Percentiles rank a stretch among this genome's conserved stretches.
Evolutionary conservation across 2,888 invertebrate species (phyloP).

Genomic region (Volucella inflata): DNA sequence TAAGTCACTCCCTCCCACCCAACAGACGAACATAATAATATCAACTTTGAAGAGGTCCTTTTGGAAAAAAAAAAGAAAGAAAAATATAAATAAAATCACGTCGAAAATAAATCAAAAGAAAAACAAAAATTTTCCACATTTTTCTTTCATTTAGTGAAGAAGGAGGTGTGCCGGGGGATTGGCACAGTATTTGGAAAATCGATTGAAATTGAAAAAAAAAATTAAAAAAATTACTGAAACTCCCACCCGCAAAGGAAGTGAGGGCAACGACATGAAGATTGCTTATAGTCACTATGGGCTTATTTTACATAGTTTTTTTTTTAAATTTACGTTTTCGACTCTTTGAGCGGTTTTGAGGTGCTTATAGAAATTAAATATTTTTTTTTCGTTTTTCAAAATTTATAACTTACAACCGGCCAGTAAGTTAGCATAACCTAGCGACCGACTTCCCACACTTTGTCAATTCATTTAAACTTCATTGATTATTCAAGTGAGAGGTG

Average conservation of each 20-base stretch:
- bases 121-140: conserved; percentile 25
- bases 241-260: not conserved
- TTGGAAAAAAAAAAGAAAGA: not conserved
- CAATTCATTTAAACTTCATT: too few species aligned
- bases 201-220: conserved; percentile 39
- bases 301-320: too few species aligned
- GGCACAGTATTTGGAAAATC: conserved; percentile 21
- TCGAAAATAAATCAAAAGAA: conserved; percentile 12
- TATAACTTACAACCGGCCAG: too few species aligned
- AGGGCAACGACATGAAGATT: conserved; percentile 9
- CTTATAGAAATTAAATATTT: conserved; percentile 1
- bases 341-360: not conserved
- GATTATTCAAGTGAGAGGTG: too few species aligned
- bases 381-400: too few species aligned
- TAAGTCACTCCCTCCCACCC: conserved; percentile 24
- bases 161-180: too few species aligned
- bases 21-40: conserved; percentile 27
- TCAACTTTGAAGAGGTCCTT: conserved; percentile 25
- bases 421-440: too few species aligned
- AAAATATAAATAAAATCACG: not conserved
- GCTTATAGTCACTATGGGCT: conserved; percentile 12
- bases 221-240: conserved; percentile 26
- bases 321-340: not conserved
- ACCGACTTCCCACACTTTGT: too few species aligned
- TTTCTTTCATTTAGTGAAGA: conserved; percentile 3